Conservation (phyloP, 1,140 invertebrate genomes). For the Campoletis sonorensis region DNA sequence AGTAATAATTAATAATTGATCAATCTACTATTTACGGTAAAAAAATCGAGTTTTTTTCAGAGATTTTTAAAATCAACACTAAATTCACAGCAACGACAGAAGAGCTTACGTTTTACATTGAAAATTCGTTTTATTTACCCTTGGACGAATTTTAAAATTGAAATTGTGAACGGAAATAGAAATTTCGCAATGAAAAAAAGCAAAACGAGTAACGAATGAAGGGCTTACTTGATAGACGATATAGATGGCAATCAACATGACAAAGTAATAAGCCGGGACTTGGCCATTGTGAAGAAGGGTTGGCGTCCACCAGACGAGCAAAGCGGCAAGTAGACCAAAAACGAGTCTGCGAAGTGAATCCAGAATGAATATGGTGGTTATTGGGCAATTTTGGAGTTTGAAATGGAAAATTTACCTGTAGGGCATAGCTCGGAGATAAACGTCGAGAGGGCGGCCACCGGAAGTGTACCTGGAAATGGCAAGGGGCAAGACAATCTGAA, state of each 20-base stretch:
- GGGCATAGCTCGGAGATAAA: slow-evolving; percentile 94
- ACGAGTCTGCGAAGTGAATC: slow-evolving; percentile 79
- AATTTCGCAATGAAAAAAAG: too few relatives aligned
- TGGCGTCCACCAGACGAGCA: slow-evolving; percentile 91
- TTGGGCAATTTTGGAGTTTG: slow-evolving; percentile 34
- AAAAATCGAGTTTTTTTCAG: too few relatives aligned
- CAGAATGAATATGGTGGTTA: neutral
- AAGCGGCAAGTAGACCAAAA: slow-evolving; percentile 90
- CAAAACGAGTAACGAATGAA: too few relatives aligned
- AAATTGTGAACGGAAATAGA: too few relatives aligned
- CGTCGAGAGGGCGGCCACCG: slow-evolving; percentile 90
- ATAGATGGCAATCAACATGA: slow-evolving; percentile 87
- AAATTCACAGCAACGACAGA: too few relatives aligned
- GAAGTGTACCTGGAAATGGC: slow-evolving; percentile 91
- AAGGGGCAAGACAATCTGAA: slow-evolving; percentile 96
- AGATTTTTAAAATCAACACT: too few relatives aligned
- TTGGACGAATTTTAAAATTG: too few relatives aligned
- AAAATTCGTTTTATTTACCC: too few relatives aligned
- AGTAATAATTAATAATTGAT: too few relatives aligned
- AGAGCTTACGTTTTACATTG: too few relatives aligned
- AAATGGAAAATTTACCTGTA: slow-evolving; percentile 79
- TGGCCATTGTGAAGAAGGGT: slow-evolving; percentile 80
- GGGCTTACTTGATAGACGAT: slow-evolving; percentile 90
- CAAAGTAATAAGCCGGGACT: slow-evolving; percentile 89
- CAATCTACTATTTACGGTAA: too few relatives aligned